These are phyloP conservation scores for Podarcis raffonei DNA, from an alignment of 2,113 vertebrate species.

Conservation along the genomic window DNA sequence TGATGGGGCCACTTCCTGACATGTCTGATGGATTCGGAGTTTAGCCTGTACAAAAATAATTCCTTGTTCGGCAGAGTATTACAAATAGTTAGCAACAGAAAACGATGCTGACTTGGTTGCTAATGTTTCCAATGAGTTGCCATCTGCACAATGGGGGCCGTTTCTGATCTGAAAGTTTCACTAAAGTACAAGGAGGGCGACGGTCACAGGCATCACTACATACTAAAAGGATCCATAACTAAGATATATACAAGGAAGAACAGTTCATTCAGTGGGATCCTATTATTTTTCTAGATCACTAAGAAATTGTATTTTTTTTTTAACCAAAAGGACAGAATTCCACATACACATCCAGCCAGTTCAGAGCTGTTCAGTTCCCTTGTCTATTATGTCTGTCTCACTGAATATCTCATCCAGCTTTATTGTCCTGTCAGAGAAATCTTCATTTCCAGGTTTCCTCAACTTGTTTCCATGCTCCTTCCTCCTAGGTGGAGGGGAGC, in stretches of 20 bases:
- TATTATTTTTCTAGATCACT: neutral
- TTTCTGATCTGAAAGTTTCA: neutral
- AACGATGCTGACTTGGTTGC: neutral
- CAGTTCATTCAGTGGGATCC: neutral
- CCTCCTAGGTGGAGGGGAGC: neutral
- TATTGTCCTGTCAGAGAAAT: neutral
- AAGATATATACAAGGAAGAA: neutral
- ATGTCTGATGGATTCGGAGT: slow-evolving; percentile 26
- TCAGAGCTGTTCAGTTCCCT: neutral
- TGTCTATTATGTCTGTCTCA: neutral
- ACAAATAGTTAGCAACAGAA: neutral
- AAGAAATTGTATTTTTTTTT: neutral
- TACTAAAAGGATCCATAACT: neutral
- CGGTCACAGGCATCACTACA: neutral
- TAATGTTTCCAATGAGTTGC: neutral
- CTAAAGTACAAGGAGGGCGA: neutral
- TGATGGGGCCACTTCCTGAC: slow-evolving; percentile 28
- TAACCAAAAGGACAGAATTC: neutral
- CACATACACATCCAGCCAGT: neutral
- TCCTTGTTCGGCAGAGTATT: neutral
- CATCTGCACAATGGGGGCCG: neutral
- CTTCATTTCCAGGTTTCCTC: too few relatives aligned
- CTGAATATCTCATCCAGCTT: neutral
- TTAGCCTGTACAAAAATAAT: slow-evolving; percentile 8
- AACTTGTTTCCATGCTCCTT: neutral